Percentiles rank a stretch among this genome's conserved stretches.
phyloP scores from a whole-genome alignment of 64 coral and sea anemone species.

The Stichodactyla mertensii region DNA sequence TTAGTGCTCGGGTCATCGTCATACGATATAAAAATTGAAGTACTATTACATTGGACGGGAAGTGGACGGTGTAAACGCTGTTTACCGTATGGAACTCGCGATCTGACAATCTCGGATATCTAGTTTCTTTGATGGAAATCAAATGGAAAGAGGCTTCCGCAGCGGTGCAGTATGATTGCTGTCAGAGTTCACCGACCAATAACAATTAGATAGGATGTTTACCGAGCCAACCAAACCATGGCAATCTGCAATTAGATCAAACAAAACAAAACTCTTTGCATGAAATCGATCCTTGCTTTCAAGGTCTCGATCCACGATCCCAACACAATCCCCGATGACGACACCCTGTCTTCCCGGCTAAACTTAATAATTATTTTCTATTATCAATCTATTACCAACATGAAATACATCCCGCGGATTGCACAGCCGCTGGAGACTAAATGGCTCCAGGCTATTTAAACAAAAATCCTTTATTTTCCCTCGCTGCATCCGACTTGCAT shows the following conservation, averaged over 20 bases:
- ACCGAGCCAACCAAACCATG: background rate
- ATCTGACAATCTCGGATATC: background rate
- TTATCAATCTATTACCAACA: background rate
- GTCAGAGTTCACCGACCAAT: background rate
- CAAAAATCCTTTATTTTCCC: background rate
- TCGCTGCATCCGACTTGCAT: background rate
- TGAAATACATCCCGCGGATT: background rate
- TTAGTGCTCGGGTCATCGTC: background rate
- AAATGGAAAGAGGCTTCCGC: background rate
- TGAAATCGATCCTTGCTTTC: background rate
- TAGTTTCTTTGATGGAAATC: background rate
- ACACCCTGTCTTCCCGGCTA: background rate
- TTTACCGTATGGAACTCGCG: background rate
- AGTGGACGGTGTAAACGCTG: background rate
- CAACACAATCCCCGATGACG: background rate
- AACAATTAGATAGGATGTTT: background rate
- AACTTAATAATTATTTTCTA: background rate
- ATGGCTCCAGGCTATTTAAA: background rate
- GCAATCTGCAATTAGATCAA: background rate
- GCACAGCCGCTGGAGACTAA: background rate
- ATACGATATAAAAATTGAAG: constrained; percentile 13
- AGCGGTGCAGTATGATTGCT: background rate
- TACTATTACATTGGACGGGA: background rate
- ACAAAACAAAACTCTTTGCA: background rate
- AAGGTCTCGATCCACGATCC: background rate